A percentile compares a stretch with the other conserved stretches of the same genome.
Evolutionary conservation across 2,888 invertebrate genomes (phyloP).

Genomic region (Stenolophus ochropezus): DNA sequence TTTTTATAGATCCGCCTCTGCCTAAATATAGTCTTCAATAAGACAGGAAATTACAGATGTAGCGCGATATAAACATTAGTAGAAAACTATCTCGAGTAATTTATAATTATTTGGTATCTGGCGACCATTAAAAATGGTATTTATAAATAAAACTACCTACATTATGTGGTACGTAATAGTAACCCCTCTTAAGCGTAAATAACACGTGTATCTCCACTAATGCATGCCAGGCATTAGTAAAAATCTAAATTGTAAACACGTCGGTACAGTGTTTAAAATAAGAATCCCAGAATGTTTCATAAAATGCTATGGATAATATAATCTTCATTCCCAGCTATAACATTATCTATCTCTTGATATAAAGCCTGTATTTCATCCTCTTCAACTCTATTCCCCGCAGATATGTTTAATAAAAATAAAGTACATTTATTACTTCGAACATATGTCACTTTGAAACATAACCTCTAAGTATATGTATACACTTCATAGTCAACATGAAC

Average conservation of each 20-base stretch:
- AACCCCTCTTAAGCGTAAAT: slow-evolving; percentile 54
- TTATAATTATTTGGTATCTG: slow-evolving; percentile 41
- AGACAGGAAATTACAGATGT: slow-evolving; percentile 30
- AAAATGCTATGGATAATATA: slow-evolving; percentile 39
- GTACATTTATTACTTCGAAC: not conserved
- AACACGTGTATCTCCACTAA: slow-evolving; percentile 49
- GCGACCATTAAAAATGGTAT: slow-evolving; percentile 36
- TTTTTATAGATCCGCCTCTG: not conserved
- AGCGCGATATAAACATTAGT: slow-evolving; percentile 23
- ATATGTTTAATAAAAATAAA: not conserved
- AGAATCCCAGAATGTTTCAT: slow-evolving; percentile 55
- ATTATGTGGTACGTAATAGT: slow-evolving; percentile 41
- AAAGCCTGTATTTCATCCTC: not conserved
- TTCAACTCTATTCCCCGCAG: not conserved
- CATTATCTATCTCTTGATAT: not conserved
- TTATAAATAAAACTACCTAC: slow-evolving; percentile 48
- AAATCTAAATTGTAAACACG: slow-evolving; percentile 56
- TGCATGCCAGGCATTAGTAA: slow-evolving; percentile 54
- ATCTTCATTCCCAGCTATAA: not conserved
- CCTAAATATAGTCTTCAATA: slow-evolving; percentile 9
- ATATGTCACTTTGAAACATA: not conserved
- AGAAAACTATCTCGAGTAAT: slow-evolving; percentile 17
- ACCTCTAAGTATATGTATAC: not conserved
- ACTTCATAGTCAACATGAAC: not conserved
- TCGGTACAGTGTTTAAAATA: slow-evolving; percentile 52